Conservation (phyloP, 1,140 invertebrate species). For the Mya arenaria region DNA sequence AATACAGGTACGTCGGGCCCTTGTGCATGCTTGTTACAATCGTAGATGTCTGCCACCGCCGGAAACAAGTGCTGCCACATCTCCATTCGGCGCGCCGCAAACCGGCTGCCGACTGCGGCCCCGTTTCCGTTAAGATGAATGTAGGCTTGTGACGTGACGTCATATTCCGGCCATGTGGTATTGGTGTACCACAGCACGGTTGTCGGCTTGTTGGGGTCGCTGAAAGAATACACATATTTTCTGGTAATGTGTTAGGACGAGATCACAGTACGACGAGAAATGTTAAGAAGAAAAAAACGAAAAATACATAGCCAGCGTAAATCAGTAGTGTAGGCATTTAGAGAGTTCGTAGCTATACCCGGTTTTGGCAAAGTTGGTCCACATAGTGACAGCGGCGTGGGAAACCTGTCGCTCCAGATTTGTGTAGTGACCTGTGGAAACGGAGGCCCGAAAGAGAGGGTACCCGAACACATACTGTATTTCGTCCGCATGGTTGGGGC, state of each 20-base stretch:
- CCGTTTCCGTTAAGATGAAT: not conserved
- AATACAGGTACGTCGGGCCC: too few species aligned
- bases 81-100: conserved; percentile 4
- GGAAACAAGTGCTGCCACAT: conserved; percentile 8
- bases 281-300: too few species aligned
- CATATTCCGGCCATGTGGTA: conserved; percentile 14
- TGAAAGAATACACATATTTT: too few species aligned
- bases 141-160: conserved; percentile 13
- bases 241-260: too few species aligned
- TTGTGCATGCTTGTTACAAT: too few species aligned
- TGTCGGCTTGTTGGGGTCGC: conserved; percentile 18
- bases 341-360: too few species aligned
- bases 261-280: too few species aligned
- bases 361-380: conserved; percentile 16
- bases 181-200: not conserved
- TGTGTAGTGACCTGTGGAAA: not conserved
- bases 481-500: conserved; percentile 21
- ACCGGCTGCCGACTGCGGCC: not conserved
- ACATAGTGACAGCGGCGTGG: not conserved
- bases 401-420: not conserved
- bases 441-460: not conserved
- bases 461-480: not conserved
- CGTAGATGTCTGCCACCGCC: too few species aligned
- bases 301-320: too few species aligned
- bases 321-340: too few species aligned